phyloP scores from a whole-genome alignment of 2,113 vertebrate species.

The Rhodinocichla rosea region DNA sequence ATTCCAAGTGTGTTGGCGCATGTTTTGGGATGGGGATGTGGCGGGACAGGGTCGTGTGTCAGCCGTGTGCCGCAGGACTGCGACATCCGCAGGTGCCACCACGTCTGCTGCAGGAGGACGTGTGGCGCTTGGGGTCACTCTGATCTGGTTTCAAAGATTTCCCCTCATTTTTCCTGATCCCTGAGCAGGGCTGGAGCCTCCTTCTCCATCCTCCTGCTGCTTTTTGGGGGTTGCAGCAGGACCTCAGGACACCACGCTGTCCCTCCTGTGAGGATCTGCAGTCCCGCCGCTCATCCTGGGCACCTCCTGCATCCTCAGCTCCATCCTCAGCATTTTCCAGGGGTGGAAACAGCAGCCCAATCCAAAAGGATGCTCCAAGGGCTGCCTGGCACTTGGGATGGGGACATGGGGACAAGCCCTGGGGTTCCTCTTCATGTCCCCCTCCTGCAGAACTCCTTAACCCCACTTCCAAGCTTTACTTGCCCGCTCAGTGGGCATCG shows the following conservation, averaged over 20 bases:
- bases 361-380: neutral
- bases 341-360: neutral
- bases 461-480: neutral
- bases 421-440: fast-evolving
- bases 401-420: neutral
- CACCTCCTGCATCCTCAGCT: neutral
- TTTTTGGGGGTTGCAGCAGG: neutral
- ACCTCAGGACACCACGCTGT: fast-evolving
- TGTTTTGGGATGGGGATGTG: neutral
- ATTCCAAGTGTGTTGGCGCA: fast-evolving
- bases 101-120: fast-evolving
- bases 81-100: fast-evolving
- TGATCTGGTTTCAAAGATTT: neutral
- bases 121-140: fast-evolving
- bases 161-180: fast-evolving
- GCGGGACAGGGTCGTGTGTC: fast-evolving
- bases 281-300: neutral
- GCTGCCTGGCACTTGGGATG: neutral
- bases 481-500: fast-evolving
- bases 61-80: neutral
- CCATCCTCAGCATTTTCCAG: neutral
- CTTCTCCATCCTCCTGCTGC: fast-evolving
- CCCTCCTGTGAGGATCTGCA: neutral
- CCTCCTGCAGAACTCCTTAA: neutral
- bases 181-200: fast-evolving